Conservation (phyloP, 2,888 invertebrate species). For the Limnephilus rhombicus region DNA sequence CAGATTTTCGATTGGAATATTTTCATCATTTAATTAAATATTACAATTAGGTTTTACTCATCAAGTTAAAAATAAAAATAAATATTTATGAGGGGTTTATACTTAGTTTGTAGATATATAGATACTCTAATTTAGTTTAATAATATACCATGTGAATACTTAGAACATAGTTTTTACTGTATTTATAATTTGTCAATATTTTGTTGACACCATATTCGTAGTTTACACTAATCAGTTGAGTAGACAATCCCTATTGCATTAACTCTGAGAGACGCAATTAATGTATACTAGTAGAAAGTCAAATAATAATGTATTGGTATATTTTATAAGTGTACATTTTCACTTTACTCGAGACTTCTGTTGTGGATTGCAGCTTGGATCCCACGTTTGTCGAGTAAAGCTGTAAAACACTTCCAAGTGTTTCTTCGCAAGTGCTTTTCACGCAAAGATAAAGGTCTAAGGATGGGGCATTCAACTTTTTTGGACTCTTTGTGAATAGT, state of each 20-base stretch:
- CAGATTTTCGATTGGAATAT: no score
- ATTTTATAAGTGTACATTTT: background rate
- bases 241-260: no score
- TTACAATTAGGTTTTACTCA: no score
- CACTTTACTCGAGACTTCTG: background rate
- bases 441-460: background rate
- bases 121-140: no score
- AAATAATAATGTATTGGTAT: background rate
- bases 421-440: slow-evolving; percentile 24
- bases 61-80: no score
- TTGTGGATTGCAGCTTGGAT: background rate
- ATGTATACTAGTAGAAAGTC: background rate
- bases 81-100: no score
- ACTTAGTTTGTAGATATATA: no score
- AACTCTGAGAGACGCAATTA: background rate
- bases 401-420: slow-evolving; percentile 29
- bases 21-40: no score
- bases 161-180: no score
- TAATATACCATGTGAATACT: no score
- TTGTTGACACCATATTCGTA: background rate
- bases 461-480: background rate
- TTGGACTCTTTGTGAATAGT: slow-evolving; percentile 10
- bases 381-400: background rate
- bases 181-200: background rate
- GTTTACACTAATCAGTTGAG: no score